phyloP scores from a whole-genome alignment of 2,888 invertebrate genomes.

The Seira ritae region DNA sequence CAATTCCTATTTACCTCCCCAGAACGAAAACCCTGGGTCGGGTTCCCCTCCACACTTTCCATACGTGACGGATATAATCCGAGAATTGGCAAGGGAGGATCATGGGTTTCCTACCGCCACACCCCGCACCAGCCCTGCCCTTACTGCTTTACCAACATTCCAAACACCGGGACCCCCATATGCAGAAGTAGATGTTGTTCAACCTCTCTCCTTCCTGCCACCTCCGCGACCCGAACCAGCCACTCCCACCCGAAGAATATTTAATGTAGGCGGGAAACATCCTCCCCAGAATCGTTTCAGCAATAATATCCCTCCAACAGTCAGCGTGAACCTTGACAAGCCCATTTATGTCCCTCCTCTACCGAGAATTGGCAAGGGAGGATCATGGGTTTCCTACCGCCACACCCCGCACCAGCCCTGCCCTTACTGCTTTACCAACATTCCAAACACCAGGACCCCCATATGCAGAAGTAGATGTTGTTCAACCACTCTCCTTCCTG shows the following conservation, averaged over 20 bases:
- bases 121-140: conserved; percentile 11
- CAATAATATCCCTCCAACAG: conserved; percentile 10
- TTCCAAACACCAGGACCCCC: conserved; percentile 45
- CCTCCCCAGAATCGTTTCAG: not conserved
- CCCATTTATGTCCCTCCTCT: conserved; percentile 35
- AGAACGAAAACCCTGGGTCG: not conserved
- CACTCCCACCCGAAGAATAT: conserved; percentile 22
- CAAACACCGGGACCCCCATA: conserved; percentile 43
- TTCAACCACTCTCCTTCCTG: conserved; percentile 33
- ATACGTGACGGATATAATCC: conserved; percentile 22
- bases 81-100: conserved; percentile 34
- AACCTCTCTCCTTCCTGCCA: conserved; percentile 35
- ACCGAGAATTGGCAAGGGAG: conserved; percentile 27
- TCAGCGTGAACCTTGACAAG: conserved; percentile 43
- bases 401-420: not conserved
- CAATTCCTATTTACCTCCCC: not conserved
- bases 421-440: conserved; percentile 37
- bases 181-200: conserved; percentile 45
- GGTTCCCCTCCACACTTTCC: conserved; percentile 16
- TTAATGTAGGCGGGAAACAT: too few species aligned
- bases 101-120: conserved; percentile 21
- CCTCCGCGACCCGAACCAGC: conserved; percentile 40
- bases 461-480: conserved; percentile 44
- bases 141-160: conserved; percentile 39
- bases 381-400: not conserved